These are phyloP conservation scores for Laothoe populi DNA, from an alignment of 2,888 invertebrate species.

Conservation along the genomic window DNA sequence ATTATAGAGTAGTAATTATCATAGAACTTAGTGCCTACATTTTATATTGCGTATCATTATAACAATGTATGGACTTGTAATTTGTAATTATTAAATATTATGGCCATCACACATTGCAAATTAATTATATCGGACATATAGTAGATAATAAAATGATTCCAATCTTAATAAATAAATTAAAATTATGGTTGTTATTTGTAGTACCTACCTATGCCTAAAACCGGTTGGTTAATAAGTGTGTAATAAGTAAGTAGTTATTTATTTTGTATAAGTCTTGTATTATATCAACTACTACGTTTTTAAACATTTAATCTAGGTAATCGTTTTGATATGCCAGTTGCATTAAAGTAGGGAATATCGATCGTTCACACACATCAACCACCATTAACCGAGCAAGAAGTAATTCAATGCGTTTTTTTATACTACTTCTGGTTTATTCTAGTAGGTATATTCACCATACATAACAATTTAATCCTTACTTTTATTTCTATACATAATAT, in stretches of 20 bases:
- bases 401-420: too few relatives aligned
- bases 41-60: not conserved
- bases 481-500: too few relatives aligned
- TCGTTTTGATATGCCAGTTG: too few relatives aligned
- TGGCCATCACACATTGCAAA: not conserved
- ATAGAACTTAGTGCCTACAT: not conserved
- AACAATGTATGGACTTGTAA: not conserved
- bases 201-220: slow-evolving; percentile 4
- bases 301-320: too few relatives aligned
- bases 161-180: slow-evolving; percentile 1
- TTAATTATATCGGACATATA: not conserved
- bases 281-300: not conserved
- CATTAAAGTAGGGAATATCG: too few relatives aligned
- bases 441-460: too few relatives aligned
- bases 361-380: too few relatives aligned
- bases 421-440: too few relatives aligned
- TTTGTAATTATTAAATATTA: not conserved
- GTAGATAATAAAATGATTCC: not conserved
- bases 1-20: slow-evolving; percentile 56
- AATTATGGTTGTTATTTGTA: slow-evolving; percentile 3
- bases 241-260: slow-evolving; percentile 38
- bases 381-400: too few relatives aligned
- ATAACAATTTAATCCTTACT: too few relatives aligned
- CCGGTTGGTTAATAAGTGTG: not conserved
- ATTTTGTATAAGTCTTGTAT: slow-evolving; percentile 37